Base-by-base conservation (phyloP, 2,888 invertebrate genomes). In the Agrochola macilenta region DNA sequence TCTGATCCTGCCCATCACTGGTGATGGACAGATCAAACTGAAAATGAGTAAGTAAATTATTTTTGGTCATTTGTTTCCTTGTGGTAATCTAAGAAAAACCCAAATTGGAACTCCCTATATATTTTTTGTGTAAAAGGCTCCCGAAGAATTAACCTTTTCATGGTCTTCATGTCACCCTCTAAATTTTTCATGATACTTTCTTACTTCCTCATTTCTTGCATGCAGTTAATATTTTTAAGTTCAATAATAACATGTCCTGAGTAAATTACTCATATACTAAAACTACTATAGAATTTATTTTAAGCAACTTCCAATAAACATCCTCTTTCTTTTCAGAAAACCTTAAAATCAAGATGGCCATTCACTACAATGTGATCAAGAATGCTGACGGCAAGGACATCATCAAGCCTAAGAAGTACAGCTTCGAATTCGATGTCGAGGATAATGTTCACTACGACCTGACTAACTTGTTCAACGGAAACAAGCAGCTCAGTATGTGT, bases 381-480 rank as follows among this genome's bases (percentile, higher is more conserved):
- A 76, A 66, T 3, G 73, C 66, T 23, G 81, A 76, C 4, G 86
- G 86, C 43, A 85, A 87, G 39, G 80, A 85, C 2, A 68, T 87
- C 17, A 39, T 88, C 23, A 88, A 88, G 30, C 81, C 83, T 14
- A 91, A 80, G 43, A 91, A 91, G 66, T 90, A 88, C 61, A 68
- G 26, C 46, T 87, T 88, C n/a, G 83, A 88, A 0, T 93, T 89
- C 30, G 91, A 92, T 0, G 88, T 91, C 0, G 88, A 83, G n/a
- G 92, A 91, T n/a, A 69, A 84, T 52, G 91, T 90, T 11, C 89
- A 92, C 46, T 92, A 87, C 54, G 69, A 82, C 11, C 65, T 93
- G 26, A 87, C 89, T 3, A 92, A 92, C 73, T 81, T 93, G 23
- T 93, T 93, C 71, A 92, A 92, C 66, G 92, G 92, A 52, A 88